Evolutionary conservation across 2,113 vertebrate species (phyloP).

Genomic region (Pan paniscus): DNA sequence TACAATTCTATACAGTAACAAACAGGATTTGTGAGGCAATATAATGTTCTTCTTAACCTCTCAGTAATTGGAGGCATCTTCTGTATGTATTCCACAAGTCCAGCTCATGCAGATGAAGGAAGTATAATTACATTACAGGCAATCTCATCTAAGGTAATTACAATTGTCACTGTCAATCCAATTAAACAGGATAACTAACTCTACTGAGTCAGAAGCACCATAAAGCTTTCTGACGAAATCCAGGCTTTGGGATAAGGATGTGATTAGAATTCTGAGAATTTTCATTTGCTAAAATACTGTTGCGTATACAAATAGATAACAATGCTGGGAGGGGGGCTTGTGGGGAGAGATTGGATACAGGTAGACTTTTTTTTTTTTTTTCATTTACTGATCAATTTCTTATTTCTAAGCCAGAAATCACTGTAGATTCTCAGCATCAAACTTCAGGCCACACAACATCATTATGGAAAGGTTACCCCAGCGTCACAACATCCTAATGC

Average conservation of each 20-base stretch:
- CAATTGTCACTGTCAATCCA: slow-evolving; percentile 88
- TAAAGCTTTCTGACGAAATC: slow-evolving; percentile 83
- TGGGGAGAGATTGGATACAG: background rate
- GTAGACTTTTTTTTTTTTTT: background rate
- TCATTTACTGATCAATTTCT: background rate
- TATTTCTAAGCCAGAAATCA: slow-evolving; percentile 7
- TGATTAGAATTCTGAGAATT: slow-evolving; percentile 36
- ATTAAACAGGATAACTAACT: slow-evolving; percentile 89
- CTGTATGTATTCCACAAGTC: slow-evolving; percentile 80
- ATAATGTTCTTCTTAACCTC: slow-evolving; percentile 70
- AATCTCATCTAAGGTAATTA: slow-evolving; percentile 90
- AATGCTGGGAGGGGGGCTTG: background rate
- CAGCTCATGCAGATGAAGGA: slow-evolving; percentile 80
- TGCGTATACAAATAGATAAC: slow-evolving; percentile 66
- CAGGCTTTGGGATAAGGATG: slow-evolving; percentile 64
- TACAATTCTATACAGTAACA: slow-evolving; percentile 75
- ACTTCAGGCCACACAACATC: background rate
- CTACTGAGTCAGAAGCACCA: slow-evolving; percentile 75
- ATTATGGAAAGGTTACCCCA: background rate
- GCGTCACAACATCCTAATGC: background rate
- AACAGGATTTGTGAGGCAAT: slow-evolving; percentile 80
- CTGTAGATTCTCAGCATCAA: background rate
- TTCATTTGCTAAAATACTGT: slow-evolving; percentile 62
- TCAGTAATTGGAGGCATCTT: slow-evolving; percentile 79
- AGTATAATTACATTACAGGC: slow-evolving; percentile 87